A percentile compares a stretch with the other conserved stretches of the same genome.
These are phyloP conservation scores for Dysdera silvatica DNA, from an alignment of 1,140 invertebrate genomes.

Conservation along the genomic window DNA sequence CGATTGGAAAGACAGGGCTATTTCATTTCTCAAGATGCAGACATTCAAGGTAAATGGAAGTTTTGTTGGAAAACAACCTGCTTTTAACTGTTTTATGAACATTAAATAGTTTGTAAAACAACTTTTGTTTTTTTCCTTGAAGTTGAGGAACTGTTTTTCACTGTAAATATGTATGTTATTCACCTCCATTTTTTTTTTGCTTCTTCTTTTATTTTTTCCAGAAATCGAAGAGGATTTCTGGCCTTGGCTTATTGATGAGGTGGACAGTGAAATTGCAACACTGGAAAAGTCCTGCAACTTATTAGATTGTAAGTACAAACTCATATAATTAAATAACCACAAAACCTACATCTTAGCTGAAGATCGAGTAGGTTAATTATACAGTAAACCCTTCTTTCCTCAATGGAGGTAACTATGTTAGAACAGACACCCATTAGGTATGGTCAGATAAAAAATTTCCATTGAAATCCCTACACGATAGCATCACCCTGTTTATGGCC, in stretches of 20 bases:
- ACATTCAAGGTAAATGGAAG: conserved; percentile 53
- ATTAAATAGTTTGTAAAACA: neutral
- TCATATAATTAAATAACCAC: neutral
- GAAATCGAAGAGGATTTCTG: conserved; percentile 65
- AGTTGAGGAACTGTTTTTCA: neutral
- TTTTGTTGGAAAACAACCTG: neutral
- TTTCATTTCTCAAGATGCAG: conserved; percentile 54
- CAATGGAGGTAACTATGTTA: too few species aligned
- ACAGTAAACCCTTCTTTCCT: too few species aligned
- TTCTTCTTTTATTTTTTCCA: conserved; percentile 33
- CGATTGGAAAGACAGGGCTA: conserved; percentile 66
- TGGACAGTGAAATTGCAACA: conserved; percentile 65
- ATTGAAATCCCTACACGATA: neutral
- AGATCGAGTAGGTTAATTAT: too few species aligned
- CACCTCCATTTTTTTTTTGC: neutral
- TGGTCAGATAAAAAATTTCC: neutral
- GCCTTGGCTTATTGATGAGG: conserved; percentile 78
- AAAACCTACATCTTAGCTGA: neutral
- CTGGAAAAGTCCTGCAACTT: conserved; percentile 68
- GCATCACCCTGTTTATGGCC: neutral
- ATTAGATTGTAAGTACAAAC: conserved; percentile 54
- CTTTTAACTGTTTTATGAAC: neutral
- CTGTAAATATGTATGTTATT: neutral
- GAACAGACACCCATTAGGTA: neutral
- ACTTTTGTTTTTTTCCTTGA: neutral